These are phyloP conservation scores for Spisula solida DNA, from an alignment of 2,888 invertebrate species.

Conservation along the genomic window DNA sequence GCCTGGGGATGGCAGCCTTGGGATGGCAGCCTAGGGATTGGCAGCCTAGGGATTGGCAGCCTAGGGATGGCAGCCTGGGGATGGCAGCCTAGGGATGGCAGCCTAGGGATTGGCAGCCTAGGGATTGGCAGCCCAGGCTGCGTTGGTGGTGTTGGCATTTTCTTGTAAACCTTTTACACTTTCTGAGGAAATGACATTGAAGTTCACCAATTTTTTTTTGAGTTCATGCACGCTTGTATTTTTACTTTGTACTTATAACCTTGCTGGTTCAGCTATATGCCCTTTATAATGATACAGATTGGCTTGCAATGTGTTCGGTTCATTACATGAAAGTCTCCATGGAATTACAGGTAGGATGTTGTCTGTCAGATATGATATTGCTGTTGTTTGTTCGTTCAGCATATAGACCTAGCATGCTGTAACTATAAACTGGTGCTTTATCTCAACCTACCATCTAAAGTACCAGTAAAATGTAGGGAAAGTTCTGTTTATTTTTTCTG, in stretches of 20 bases:
- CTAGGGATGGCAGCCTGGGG: too few relatives aligned
- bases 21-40: too few relatives aligned
- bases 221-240: neutral
- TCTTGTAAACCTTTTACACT: too few relatives aligned
- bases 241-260: neutral
- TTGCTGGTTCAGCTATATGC: neutral
- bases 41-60: too few relatives aligned
- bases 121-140: too few relatives aligned
- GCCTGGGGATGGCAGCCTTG: too few relatives aligned
- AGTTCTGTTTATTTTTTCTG: neutral
- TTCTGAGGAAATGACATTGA: too few relatives aligned
- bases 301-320: neutral
- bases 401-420: neutral
- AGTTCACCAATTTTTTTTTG: neutral
- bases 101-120: too few relatives aligned
- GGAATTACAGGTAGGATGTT: conserved; percentile 4
- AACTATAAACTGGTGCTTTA: too few relatives aligned
- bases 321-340: neutral
- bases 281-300: neutral
- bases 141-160: too few relatives aligned
- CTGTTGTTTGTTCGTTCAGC: neutral
- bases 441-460: neutral
- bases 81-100: too few relatives aligned
- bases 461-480: neutral
- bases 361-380: neutral